phyloP scores from a whole-genome alignment of 2,888 invertebrate species.

The Campoletis raptor region DNA sequence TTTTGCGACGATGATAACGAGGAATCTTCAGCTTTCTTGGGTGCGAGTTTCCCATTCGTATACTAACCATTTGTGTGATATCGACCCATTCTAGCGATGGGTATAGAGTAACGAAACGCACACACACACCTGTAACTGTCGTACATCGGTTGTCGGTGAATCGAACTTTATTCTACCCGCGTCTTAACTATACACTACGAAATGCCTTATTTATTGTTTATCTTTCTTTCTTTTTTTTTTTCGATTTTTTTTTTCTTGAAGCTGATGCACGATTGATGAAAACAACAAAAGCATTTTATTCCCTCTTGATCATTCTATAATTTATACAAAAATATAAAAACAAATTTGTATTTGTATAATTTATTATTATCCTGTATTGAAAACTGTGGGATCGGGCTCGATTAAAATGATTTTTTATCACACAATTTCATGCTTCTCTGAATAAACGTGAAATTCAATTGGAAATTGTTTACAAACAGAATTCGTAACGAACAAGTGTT shows the following conservation, averaged over 20 bases:
- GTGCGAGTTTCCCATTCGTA: slow-evolving; percentile 44
- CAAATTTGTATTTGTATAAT: not conserved
- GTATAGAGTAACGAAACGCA: slow-evolving; percentile 26
- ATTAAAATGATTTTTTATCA: not conserved
- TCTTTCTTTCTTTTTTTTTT: not conserved
- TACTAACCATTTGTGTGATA: slow-evolving; percentile 77
- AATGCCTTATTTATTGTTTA: slow-evolving; percentile 1
- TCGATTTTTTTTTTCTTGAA: not conserved
- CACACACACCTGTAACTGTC: slow-evolving; percentile 21
- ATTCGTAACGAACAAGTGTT: not conserved
- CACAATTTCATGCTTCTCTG: not conserved
- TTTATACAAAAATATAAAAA: slow-evolving; percentile 1
- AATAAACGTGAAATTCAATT: not conserved
- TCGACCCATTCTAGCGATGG: slow-evolving; percentile 69
- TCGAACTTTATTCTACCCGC: slow-evolving; percentile 12
- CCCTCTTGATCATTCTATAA: not conserved
- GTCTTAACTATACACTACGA: slow-evolving; percentile 25
- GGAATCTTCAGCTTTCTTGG: slow-evolving; percentile 44
- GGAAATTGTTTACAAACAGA: not conserved
- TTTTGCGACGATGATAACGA: slow-evolving; percentile 76
- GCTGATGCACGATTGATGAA: not conserved
- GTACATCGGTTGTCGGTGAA: slow-evolving; percentile 18
- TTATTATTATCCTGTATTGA: not conserved
- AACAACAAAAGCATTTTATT: not conserved
- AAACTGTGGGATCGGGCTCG: not conserved